Evolutionary conservation across 1,140 invertebrate species (phyloP).

Genomic region (Diorhabda carinulata): DNA sequence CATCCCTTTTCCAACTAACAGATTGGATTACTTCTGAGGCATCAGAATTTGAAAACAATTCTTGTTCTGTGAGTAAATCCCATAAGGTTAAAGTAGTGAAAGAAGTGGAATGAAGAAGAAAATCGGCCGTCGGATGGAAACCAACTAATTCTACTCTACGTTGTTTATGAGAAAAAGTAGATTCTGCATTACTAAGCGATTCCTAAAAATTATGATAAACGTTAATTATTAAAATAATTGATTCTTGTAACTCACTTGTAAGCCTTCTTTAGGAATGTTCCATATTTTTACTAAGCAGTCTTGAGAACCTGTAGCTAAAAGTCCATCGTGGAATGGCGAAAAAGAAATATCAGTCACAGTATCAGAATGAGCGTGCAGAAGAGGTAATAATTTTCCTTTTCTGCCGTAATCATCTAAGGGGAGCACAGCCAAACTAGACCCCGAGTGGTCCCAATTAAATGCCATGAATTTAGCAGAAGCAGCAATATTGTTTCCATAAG

Average conservation of each 20-base stretch:
- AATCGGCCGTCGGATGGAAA: constrained; percentile 85
- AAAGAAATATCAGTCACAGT: constrained; percentile 94
- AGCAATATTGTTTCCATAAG: constrained; percentile 90
- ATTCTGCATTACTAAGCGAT: constrained; percentile 74
- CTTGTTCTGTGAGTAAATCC: constrained; percentile 79
- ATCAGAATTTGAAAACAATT: constrained; percentile 73
- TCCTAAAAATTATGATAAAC: constrained; percentile 48
- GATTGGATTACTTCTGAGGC: constrained; percentile 82
- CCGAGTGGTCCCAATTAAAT: constrained; percentile 85
- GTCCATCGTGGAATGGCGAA: constrained; percentile 89
- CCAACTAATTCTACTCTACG: constrained; percentile 78
- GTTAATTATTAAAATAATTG: not conserved
- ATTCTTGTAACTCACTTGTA: constrained; percentile 45
- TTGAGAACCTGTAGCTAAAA: constrained; percentile 85
- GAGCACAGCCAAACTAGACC: constrained; percentile 81
- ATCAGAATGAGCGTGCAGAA: constrained; percentile 80
- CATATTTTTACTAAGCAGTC: constrained; percentile 87
- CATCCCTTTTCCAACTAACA: constrained; percentile 79
- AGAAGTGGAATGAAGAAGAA: constrained; percentile 75
- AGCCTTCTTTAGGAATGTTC: constrained; percentile 75
- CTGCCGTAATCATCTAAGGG: constrained; percentile 77
- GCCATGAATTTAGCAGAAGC: constrained; percentile 89
- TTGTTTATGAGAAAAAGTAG: constrained; percentile 75
- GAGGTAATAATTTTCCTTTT: constrained; percentile 78
- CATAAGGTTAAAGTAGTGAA: constrained; percentile 79